Conservation (phyloP, 1,140 invertebrate species). For the Penaeus vannamei region DNA sequence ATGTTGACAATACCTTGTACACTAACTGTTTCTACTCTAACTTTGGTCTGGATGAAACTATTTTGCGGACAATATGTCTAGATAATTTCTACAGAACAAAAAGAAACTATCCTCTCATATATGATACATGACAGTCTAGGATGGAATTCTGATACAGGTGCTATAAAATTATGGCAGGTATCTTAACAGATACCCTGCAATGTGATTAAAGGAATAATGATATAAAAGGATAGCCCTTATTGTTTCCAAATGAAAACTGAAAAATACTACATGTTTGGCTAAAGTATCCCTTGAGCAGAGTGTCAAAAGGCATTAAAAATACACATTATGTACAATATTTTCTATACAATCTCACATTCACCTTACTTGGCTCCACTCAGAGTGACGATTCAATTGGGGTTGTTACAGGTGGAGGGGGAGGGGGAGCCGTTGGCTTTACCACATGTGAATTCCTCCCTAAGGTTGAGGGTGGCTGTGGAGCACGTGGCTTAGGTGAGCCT, state of each 20-base stretch:
- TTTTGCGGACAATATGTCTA: background rate
- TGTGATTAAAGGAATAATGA: no score
- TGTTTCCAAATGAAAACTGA: no score
- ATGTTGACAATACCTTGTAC: background rate
- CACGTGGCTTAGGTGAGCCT: constrained; percentile 55
- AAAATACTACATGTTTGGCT: background rate
- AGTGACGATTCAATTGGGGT: constrained; percentile 56
- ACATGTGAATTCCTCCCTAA: constrained; percentile 36
- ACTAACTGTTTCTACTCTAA: background rate
- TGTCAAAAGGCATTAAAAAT: constrained; percentile 4
- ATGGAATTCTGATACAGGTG: no score
- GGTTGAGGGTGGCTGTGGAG: constrained; percentile 45
- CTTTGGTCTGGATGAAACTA: constrained; percentile 24
- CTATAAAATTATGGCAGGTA: no score
- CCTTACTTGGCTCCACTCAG: constrained; percentile 5
- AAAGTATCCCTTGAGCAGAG: constrained; percentile 29
- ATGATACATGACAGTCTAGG: no score
- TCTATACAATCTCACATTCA: background rate
- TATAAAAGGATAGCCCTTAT: no score
- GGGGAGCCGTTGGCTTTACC: constrained; percentile 47
- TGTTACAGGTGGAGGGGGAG: constrained; percentile 55
- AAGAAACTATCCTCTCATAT: no score
- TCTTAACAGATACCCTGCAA: no score
- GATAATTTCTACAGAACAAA: no score
- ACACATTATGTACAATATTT: background rate